Base-by-base conservation (phyloP, 2,888 invertebrate species). In the Apotomis betuletana region DNA sequence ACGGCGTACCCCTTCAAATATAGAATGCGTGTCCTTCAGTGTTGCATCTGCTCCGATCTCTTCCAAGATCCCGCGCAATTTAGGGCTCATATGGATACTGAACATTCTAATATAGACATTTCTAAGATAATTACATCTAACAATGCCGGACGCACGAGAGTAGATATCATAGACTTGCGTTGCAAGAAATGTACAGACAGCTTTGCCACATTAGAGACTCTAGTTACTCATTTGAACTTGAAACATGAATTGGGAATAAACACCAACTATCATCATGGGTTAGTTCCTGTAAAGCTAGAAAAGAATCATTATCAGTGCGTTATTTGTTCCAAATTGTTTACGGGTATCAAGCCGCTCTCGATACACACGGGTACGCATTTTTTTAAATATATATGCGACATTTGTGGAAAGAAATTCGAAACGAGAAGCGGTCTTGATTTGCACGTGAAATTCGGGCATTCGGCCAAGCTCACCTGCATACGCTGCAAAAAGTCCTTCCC, bases 331-430 rank as follows among this genome's bases (percentile, higher is more conserved):
- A 61, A 67, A 38, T 27, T 51, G 3, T 71, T 71, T 49, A 49
- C 57, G 3, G 52, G 67, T 6, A 62, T 72, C 4, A 72, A 67
- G 58, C 58, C 67, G 27, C 67, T 72, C 4, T 62, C 38, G 27
- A 57, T 41, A 52, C 71, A 72, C 10, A 8, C 62, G 8, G 71
- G 67, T 5, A 36, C 41, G 13, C 71, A 72, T 51, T 75, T 63
- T 54, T 38, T 9, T 6, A 65, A 67, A 41, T 67, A 70, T 12
- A 68, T 75, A 8, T 76, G 76, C 57, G 67, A 71, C 15, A 36
- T 52, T 13, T 76, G 78, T 57, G 78, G 77, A 15, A 73, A 67
- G n/a, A 65, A 70, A 15, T 76, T 67, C 49, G 74, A 75, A 51
- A 75, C 77, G 3, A n/a, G 46, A 0, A 8, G 15, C 5, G 75